phyloP scores from a whole-genome alignment of 2,888 invertebrate species.

The Cepaea hortensis region DNA sequence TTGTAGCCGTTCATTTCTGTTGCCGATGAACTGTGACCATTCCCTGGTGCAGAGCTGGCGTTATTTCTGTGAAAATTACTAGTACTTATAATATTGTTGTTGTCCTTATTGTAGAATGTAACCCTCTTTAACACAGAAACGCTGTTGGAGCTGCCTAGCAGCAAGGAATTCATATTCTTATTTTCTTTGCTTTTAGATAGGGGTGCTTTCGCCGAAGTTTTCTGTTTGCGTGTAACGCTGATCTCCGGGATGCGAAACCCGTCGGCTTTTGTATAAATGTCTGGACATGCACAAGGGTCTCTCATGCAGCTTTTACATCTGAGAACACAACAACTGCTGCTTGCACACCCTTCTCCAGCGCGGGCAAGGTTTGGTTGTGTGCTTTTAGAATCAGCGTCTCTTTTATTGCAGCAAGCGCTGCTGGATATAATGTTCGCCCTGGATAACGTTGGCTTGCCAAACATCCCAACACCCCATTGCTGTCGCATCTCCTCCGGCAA shows the following conservation, averaged over 20 bases:
- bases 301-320: slow-evolving; percentile 37
- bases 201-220: slow-evolving; percentile 1
- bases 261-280: slow-evolving; percentile 11
- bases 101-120: slow-evolving; percentile 38
- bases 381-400: background rate
- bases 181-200: slow-evolving; percentile 19
- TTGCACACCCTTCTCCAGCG: background rate
- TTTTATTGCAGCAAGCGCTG: background rate
- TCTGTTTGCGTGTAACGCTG: slow-evolving; percentile 31
- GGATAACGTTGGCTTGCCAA: slow-evolving; percentile 35
- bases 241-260: slow-evolving; percentile 41
- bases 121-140: slow-evolving; percentile 24
- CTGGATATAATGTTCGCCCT: background rate
- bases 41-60: background rate
- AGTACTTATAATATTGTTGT: slow-evolving; percentile 46
- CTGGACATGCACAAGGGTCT: slow-evolving; percentile 37
- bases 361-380: background rate
- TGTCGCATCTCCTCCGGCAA: slow-evolving; percentile 49
- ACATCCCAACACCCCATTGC: slow-evolving; percentile 48
- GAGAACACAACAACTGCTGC: slow-evolving; percentile 23
- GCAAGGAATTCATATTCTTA: slow-evolving; percentile 6
- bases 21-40: background rate
- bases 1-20: slow-evolving; percentile 17
- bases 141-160: slow-evolving; percentile 32
- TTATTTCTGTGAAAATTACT: slow-evolving; percentile 42